Evolutionary conservation across 2,888 invertebrate species (phyloP), one percentile per base, ranked within the genome.

Genomic region (Drosophila formosana): DNA sequence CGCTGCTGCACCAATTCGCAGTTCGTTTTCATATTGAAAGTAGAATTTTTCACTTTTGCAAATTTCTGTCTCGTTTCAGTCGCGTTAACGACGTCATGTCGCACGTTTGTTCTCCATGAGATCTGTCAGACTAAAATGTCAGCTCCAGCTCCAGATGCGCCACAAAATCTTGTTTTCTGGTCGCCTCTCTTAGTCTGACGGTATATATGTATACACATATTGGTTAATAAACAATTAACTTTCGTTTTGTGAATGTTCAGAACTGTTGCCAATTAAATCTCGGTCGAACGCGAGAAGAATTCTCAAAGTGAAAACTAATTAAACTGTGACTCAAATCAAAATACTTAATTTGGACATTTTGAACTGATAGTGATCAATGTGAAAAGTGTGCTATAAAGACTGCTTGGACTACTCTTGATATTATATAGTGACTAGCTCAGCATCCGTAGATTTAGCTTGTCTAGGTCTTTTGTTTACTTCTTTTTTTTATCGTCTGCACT

Each of bases 21-120:
- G 78, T 66, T 75, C 71, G 82, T 88, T 82, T 88, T 82, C 80
- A 80, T 88, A 83, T 89, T 78, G 90, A 87, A 85, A 85, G 85
- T 85, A 89, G 88, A 86, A 89, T 89, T 84, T 90, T 90, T 90
- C 89, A 89, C 90, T 90, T 90, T 90, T 90, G 84, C 80, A 75
- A 84, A 80, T 82, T 78, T 76, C 84, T 83, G 88, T 82, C 80
- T 73, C 74, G 80, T 77, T 90, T 89, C 82, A 90, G 90, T 90
- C 88, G 87, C 89, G 83, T 86, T 88, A 89, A 88, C 90, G 89
- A 89, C 89, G 85, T 88, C 90, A 90, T 90, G 91, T 88, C 88
- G 90, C 89, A 86, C 88, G 89, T 86, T 86, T 74, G 83, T 72
- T 82, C 75, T 72, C 67, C 62, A 64, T 23, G 50, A 60, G 62